Evolutionary conservation across 2,888 invertebrate species (phyloP).

Genomic region (Eupeodes latifasciatus): DNA sequence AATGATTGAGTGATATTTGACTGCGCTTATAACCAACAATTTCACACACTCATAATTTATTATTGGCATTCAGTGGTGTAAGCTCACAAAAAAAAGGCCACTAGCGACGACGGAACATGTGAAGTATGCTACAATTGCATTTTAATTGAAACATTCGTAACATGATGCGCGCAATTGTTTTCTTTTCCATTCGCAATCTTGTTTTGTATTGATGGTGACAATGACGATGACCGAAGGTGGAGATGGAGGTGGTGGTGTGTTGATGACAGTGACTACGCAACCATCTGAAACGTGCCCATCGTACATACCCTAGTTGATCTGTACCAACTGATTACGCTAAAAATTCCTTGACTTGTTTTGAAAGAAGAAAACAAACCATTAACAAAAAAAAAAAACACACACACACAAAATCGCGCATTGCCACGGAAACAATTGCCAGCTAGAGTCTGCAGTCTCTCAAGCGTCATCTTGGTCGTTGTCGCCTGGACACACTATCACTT

Average conservation of each 20-base stretch:
- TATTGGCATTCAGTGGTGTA: conserved; percentile 53
- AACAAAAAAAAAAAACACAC: no score
- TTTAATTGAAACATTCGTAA: conserved; percentile 77
- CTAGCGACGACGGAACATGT: conserved; percentile 61
- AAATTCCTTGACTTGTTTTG: conserved; percentile 71
- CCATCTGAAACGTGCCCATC: conserved; percentile 64
- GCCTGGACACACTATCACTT: conserved; percentile 59
- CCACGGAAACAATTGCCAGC: conserved; percentile 68
- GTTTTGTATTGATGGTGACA: conserved; percentile 19
- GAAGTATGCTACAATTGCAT: conserved; percentile 77
- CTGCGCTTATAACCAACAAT: conserved; percentile 52
- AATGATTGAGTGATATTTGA: conserved; percentile 66
- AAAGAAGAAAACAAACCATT: background rate
- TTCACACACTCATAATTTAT: conserved; percentile 71
- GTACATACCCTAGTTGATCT: conserved; percentile 58
- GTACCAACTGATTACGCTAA: conserved; percentile 67
- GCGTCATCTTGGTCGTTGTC: conserved; percentile 29
- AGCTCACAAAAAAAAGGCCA: conserved; percentile 16
- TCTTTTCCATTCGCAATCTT: conserved; percentile 12
- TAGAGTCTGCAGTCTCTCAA: conserved; percentile 41
- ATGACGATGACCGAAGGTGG: background rate
- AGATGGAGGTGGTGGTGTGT: conserved; percentile 27
- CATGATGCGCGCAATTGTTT: conserved; percentile 76
- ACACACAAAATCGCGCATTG: conserved; percentile 48
- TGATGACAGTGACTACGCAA: conserved; percentile 30